Base-by-base conservation (phyloP, 1,140 invertebrate genomes). In the Ganaspis sp. region DNA sequence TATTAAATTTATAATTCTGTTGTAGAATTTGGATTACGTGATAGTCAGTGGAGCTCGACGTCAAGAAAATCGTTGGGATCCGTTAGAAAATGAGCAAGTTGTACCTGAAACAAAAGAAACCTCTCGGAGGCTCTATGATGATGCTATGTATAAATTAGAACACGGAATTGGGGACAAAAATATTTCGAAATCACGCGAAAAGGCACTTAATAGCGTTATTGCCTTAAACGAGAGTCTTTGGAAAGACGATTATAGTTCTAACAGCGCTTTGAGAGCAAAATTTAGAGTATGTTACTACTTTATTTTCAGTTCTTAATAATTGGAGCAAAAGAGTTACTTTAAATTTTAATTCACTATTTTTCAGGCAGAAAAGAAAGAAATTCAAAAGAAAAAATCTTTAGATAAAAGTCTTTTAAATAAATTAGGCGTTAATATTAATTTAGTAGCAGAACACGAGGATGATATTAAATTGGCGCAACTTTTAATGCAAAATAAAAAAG, bases 61-160 rank as follows among this genome's bases (percentile, higher is more conserved):
- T 15, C 99, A 99, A 91, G 99, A 99, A 90, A 98, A 98, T 89
- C 93, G 99, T 83, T 99, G 98, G 98, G 98, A 99, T 92, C 98
- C 99, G 0, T 95, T 94, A 69, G 95, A 98, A 85, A 99, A 99
- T 94, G 98, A 97, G 75, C 98, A 99, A 90, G 94, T 97, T 81
- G 95, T 97, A 0, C 95, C 96, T 1, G 95, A 97, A 89, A 97
- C 97, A 6, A 98, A 98, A 89, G 95, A 96, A 88, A 95, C 95
- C 8, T 96, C 96, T 73, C 96, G 96, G 83, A 94, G 96, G 83
- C 89, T 99, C 26, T 97, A 96, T 82, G 96, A 97, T 85, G 98
- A 99, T 94, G 94, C 98, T 21, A 99, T 99, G 98, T 99, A 95
- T 88, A 98, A 95, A 90, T 91, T 99, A 76, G 98, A 99, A 89